Conservation (phyloP, 2,888 invertebrate species). For the Geophilus truncorum region DNA sequence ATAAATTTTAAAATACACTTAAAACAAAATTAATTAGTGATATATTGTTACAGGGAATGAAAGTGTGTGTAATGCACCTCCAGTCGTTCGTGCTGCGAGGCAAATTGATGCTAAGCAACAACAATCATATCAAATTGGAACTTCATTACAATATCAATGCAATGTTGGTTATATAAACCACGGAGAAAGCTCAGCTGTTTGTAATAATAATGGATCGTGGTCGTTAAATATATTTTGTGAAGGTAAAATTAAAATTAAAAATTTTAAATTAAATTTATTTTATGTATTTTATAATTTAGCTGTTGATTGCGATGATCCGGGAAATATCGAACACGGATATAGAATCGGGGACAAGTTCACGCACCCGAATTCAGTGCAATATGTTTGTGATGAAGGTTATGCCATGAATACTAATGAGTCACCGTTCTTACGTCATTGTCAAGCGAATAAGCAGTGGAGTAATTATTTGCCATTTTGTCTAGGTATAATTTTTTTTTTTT, state of each 20-base stretch:
- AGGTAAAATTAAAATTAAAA: not conserved
- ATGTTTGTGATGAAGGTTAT: slow-evolving; percentile 17
- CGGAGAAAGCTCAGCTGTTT: not conserved
- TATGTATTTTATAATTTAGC: not conserved
- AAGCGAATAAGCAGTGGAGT: slow-evolving; percentile 31
- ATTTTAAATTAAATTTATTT: not conserved
- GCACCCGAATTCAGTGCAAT: not conserved
- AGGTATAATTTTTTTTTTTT: not conserved
- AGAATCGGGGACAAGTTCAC: not conserved
- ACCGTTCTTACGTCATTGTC: not conserved
- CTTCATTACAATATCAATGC: not conserved
- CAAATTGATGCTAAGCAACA: not conserved
- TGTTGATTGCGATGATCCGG: slow-evolving; percentile 22
- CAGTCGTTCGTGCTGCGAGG: not conserved
- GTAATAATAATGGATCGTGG: not conserved
- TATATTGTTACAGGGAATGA: not conserved
- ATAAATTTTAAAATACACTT: too few relatives aligned
- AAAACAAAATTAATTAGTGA: too few relatives aligned
- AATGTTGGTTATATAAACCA: not conserved
- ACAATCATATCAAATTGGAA: not conserved
- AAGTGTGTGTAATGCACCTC: not conserved
- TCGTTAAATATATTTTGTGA: not conserved
- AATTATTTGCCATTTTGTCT: not conserved
- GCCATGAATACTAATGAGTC: not conserved
- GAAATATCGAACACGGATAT: not conserved